Evolutionary conservation across 2,113 vertebrate genomes (phyloP), one percentile per base, ranked within the genome.

Genomic region (Hyla sarda): DNA sequence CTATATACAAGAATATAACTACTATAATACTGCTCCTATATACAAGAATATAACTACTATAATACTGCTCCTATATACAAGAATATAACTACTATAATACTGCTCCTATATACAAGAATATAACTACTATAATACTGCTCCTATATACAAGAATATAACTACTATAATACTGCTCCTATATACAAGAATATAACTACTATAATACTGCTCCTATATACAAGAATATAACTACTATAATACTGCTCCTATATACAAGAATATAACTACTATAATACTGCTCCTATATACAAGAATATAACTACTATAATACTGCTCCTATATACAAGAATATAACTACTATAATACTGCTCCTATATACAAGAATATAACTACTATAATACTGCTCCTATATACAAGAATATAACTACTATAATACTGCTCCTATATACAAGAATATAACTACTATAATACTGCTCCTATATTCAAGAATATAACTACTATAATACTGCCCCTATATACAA

Each of bases 1-100:
- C 48, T 50, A 50, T 50, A 13, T 50, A 50, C 48, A 50, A 50
- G 48, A 50, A 50, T 50, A 50, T 50, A 50, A 50, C 48, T 50
- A 50, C 48, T 50, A 50, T 50, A 50, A 50, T 50, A 50, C 48
- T 50, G 48, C 48, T 50, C 48, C 58, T 62, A 62, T 62, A 13
- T 62, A 62, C 58, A 62, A 62, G 58, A 62, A 62, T 62, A 62
- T 62, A 62, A 62, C 58, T 62, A 28, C 58, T 62, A 62, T 62
- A 62, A 62, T 62, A 62, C 58, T 58, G 56, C 23, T 1, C 23
- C 56, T 54, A 54, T 54, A 6, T 54, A 54, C 50, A 54, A 19
- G 17, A 50, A n/a, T n/a, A n/a, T n/a, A n/a, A n/a, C n/a, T n/a
- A n/a, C n/a, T n/a, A n/a, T n/a, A n/a, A n/a, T n/a, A n/a, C n/a